A percentile compares a stretch with the other conserved stretches of the same genome.
These are phyloP conservation scores for Heterodera filipjevi DNA, from an alignment of 2,888 invertebrate species.

Conservation along the genomic window DNA sequence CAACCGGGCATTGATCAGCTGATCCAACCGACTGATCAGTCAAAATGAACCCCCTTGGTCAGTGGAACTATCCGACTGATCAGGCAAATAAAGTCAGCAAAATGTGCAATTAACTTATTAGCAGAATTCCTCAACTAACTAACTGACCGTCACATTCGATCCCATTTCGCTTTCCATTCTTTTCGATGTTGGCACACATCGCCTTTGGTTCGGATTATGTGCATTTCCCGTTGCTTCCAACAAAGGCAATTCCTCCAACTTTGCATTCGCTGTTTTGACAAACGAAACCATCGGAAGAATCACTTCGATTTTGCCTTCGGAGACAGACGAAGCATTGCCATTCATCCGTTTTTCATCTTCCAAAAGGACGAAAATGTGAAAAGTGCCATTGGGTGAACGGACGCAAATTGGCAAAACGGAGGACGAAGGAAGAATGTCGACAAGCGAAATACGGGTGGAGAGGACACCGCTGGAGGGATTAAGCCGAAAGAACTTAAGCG, in stretches of 20 bases:
- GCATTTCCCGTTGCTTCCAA: not conserved
- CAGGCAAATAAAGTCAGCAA: too few relatives aligned
- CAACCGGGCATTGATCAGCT: too few relatives aligned
- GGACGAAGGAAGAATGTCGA: not conserved
- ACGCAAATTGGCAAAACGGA: not conserved
- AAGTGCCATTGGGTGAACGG: not conserved
- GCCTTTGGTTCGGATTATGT: not conserved
- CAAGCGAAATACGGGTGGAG: not conserved
- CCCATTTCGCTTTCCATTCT: not conserved
- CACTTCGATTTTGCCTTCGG: not conserved
- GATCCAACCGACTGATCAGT: too few relatives aligned
- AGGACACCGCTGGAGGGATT: not conserved
- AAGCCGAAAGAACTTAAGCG: not conserved
- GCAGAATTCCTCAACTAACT: not conserved
- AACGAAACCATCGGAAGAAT: not conserved
- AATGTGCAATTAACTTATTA: too few relatives aligned
- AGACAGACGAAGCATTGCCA: not conserved
- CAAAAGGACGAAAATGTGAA: constrained; percentile 2
- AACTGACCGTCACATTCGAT: not conserved
- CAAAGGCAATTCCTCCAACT: not conserved
- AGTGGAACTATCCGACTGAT: too few relatives aligned
- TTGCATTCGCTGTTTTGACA: not conserved
- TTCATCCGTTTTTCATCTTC: not conserved
- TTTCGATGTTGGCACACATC: not conserved
- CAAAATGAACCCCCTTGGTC: too few relatives aligned